Evolutionary conservation across 1,140 invertebrate species (phyloP), one percentile per base, ranked within the genome.

Genomic region (Pachypeltis micranthus): DNA sequence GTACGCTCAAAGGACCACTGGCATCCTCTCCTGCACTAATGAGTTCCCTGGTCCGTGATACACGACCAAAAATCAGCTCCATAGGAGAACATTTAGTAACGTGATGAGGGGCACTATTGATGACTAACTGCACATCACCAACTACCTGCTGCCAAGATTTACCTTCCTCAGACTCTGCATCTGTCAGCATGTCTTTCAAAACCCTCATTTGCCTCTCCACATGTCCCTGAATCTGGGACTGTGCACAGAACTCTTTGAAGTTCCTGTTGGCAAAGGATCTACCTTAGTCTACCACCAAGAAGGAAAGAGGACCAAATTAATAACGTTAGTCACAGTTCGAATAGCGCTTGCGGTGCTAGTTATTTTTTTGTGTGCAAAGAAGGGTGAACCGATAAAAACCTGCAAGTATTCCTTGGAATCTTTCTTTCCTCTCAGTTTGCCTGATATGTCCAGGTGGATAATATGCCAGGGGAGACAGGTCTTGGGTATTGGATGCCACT

Each of bases 161-260:
- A n/a, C n/a, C n/a, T n/a, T n/a, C n/a, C n/a, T n/a, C n/a, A n/a
- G n/a, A n/a, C n/a, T n/a, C n/a, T n/a, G n/a, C n/a, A n/a, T n/a
- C n/a, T n/a, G n/a, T n/a, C n/a, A n/a, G n/a, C n/a, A n/a, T n/a
- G n/a, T n/a, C n/a, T n/a, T n/a, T n/a, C n/a, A n/a, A n/a, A n/a
- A n/a, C n/a, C n/a, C n/a, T n/a, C n/a, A n/a, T n/a, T n/a, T n/a
- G n/a, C n/a, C 72, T 64, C 58, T 72, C 71, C 19, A 72, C 71
- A 56, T 66, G 66, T n/a, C 63, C 63, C 2, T 64, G 1, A 47
- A 67, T 66, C 21, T 69, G 68, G 10, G 67, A 44, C n/a, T 26
- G 24, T 0, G 26, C 16, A 39, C 71, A 73, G 65, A 70, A 73
- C 14, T 71, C 51, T 24, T 62, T 59, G 64, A 72, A 73, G 4